A percentile compares a stretch with the other conserved stretches of the same genome.
phyloP scores from a whole-genome alignment of 1,140 invertebrate genomes.

The Orussus abietinus region DNA sequence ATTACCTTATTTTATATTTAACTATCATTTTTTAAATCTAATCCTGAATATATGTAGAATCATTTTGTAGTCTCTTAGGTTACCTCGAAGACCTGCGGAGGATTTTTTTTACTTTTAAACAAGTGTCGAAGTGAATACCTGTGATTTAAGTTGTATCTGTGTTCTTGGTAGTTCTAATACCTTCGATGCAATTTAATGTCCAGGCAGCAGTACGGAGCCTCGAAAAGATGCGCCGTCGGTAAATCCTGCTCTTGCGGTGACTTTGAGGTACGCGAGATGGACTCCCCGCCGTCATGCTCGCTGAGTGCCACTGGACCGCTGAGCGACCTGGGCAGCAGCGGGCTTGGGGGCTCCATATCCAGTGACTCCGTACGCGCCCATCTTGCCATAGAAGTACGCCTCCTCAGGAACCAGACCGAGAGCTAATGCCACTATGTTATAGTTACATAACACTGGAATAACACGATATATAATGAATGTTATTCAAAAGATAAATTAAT shows the following conservation, averaged over 20 bases:
- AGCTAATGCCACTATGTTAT: too few species aligned
- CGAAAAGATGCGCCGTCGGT: conserved; percentile 23
- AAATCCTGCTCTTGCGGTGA: conserved; percentile 11
- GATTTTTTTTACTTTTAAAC: neutral
- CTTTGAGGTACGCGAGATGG: conserved; percentile 40
- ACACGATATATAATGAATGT: too few species aligned
- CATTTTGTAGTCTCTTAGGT: neutral
- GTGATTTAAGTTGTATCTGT: neutral
- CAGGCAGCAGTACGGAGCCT: conserved; percentile 30
- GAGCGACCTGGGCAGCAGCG: conserved; percentile 52
- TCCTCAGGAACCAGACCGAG: too few species aligned
- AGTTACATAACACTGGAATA: too few species aligned
- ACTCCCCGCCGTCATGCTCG: conserved; percentile 56
- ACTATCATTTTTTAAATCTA: conserved; percentile 11
- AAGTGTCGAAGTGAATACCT: conserved; percentile 3
- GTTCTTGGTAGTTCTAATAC: conserved; percentile 7
- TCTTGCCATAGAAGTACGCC: conserved; percentile 51
- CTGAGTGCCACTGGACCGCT: conserved; percentile 50
- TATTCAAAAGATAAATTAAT: too few species aligned
- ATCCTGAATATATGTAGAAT: conserved; percentile 1
- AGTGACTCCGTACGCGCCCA: conserved; percentile 51
- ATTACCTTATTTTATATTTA: neutral
- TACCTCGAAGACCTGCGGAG: neutral
- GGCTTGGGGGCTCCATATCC: conserved; percentile 52
- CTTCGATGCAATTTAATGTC: conserved; percentile 13